Base-by-base conservation (phyloP, 2,888 invertebrate species). In the Conchocele bisecta region DNA sequence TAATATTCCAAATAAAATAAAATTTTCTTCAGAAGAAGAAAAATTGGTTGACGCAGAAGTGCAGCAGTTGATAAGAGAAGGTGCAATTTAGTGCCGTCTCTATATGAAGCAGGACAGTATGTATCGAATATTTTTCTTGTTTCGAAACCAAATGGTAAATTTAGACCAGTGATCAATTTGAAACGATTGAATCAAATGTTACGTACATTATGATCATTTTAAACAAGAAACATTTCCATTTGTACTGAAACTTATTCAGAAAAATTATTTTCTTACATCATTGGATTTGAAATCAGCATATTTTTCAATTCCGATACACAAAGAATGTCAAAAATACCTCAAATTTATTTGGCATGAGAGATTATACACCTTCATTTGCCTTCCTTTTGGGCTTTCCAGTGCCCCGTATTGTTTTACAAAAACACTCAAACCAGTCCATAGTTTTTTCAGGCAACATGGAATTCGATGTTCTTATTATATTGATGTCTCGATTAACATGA, bases 381-480 rank as follows among this genome's bases (percentile, higher is more conserved):
- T 71, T 29, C 66, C 59, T 7, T 68, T 65, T 54, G 74, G 74
- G 3, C 28, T 71, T 6, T 48, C 57, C 11, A 42, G 59, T 17
- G 58, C 54, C 6, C 72, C 74, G 22, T 60, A 68, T 15, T 42
- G 71, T 17, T 78, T 70, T 56, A 77, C 73, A 15, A 73, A 73
- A 50, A n/a, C n/a, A n/a, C n/a, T n/a, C n/a, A n/a, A n/a, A 31
- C 63, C 6, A 46, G 22, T 48, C 13, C 70, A 60, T 73, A 50
- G 60, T n/a, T 42, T 28, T 29, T 70, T 70, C 22, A 58, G 73
- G 37, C 33, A 31, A 31, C 28, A 44, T 28, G 66, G 60, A 7
- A 65, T 73, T n/a, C 17, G 73, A 28, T 70, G 70, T 53, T 53
- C 37, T 44, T 68, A 70, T 50, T 76, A 73, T 24, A 69, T 76